Evolutionary conservation across 2,113 vertebrate species (phyloP).

Genomic region (Labrus mixtus): DNA sequence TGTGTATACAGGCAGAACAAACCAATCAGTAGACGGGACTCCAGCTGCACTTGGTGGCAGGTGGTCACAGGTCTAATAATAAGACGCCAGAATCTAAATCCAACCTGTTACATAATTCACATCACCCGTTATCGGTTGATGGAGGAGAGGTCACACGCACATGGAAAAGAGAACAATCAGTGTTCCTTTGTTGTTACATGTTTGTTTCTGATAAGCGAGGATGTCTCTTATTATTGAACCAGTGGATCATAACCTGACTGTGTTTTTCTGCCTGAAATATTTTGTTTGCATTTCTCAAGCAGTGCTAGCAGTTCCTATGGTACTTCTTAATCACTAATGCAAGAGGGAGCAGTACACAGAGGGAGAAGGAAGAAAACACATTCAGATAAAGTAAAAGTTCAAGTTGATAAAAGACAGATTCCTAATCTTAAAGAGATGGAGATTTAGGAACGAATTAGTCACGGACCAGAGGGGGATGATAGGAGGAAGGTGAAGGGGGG

Average conservation of each 20-base stretch:
- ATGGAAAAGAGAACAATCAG: slow-evolving; percentile 21
- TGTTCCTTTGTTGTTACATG: slow-evolving; percentile 12
- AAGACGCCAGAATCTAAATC: slow-evolving; percentile 70
- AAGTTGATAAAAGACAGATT: not conserved
- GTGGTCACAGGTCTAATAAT: slow-evolving; percentile 73
- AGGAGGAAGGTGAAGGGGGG: slow-evolving; percentile 7
- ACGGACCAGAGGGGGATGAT: slow-evolving; percentile 6
- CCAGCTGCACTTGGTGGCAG: slow-evolving; percentile 64
- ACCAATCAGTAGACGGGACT: slow-evolving; percentile 55
- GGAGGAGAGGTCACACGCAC: slow-evolving; percentile 46
- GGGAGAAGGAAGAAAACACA: not conserved
- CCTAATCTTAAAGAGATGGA: slow-evolving; percentile 17
- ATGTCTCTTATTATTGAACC: slow-evolving; percentile 41
- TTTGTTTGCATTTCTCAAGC: slow-evolving; percentile 45
- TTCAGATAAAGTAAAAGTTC: not conserved
- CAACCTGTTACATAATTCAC: slow-evolving; percentile 67
- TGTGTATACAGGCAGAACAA: not conserved
- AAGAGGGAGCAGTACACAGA: not conserved
- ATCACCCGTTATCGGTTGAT: slow-evolving; percentile 43
- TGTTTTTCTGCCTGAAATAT: slow-evolving; percentile 2
- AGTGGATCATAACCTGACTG: slow-evolving; percentile 30
- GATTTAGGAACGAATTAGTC: slow-evolving; percentile 31
- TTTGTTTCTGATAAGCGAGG: slow-evolving; percentile 6
- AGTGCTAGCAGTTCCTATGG: slow-evolving; percentile 20
- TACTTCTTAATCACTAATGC: not conserved